phyloP scores from a whole-genome alignment of 53 echinoderm and acorn worm species.

The Paracentrotus lividus region DNA sequence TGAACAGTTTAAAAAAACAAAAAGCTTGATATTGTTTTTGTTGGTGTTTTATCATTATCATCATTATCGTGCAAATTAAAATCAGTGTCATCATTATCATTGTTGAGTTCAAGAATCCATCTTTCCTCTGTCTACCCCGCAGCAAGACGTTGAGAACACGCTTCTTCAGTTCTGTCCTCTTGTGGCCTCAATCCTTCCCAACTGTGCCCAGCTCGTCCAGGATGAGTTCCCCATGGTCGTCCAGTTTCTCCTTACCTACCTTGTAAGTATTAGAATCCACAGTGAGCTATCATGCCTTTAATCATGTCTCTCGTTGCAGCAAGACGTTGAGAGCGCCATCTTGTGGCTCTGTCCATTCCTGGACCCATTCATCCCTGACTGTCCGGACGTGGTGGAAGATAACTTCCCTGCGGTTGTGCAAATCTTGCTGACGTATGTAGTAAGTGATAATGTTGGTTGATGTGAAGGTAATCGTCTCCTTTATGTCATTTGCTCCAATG shows the following conservation, averaged over 20 bases:
- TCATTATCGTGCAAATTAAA: background rate
- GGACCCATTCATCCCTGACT: background rate
- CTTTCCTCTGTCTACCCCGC: background rate
- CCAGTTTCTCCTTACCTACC: slow-evolving; percentile 16
- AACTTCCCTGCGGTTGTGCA: background rate
- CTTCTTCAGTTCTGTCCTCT: slow-evolving; percentile 45
- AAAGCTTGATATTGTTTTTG: no score
- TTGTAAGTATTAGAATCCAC: slow-evolving; percentile 27
- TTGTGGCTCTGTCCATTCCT: slow-evolving; percentile 21
- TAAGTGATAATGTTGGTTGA: background rate
- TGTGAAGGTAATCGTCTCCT: background rate
- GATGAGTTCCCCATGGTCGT: slow-evolving; percentile 32
- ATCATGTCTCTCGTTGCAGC: background rate
- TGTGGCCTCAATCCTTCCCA: background rate
- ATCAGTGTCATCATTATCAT: no score
- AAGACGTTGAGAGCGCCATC: slow-evolving; percentile 17
- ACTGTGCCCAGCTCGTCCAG: slow-evolving; percentile 44
- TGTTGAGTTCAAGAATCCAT: background rate
- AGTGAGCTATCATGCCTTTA: background rate
- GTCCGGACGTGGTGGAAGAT: slow-evolving; percentile 12
- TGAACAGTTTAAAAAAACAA: no score
- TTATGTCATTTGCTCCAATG: no score
- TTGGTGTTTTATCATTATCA: background rate
- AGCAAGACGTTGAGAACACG: slow-evolving; percentile 60
- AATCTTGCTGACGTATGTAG: slow-evolving; percentile 5